A percentile compares a stretch with the other conserved stretches of the same genome.
Conservation (phyloP, 2,888 invertebrate genomes). For the Oxystoma pomonae region DNA sequence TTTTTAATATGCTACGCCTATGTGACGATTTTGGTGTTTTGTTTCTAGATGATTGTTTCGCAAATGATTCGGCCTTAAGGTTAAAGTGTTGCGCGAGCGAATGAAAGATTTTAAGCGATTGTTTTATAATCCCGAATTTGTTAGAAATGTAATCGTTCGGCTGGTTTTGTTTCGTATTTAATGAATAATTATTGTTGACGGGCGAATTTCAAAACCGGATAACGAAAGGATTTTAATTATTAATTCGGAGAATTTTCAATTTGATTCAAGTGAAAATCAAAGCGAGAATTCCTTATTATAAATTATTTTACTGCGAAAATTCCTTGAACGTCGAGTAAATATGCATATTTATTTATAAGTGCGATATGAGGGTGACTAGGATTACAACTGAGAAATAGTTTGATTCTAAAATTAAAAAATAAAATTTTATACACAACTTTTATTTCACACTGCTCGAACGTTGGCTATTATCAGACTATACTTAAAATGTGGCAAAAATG, state of each 20-base stretch:
- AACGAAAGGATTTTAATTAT: background rate
- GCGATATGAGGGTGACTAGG: too few relatives aligned
- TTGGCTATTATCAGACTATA: too few relatives aligned
- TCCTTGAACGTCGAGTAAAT: too few relatives aligned
- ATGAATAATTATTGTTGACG: background rate
- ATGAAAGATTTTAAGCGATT: background rate
- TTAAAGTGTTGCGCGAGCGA: constrained; percentile 17
- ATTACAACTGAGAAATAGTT: too few relatives aligned
- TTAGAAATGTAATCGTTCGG: background rate
- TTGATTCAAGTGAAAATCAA: background rate
- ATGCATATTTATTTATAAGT: too few relatives aligned
- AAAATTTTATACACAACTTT: too few relatives aligned
- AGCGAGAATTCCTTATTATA: background rate
- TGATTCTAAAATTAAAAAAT: too few relatives aligned
- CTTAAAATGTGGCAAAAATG: too few relatives aligned
- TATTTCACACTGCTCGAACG: too few relatives aligned
- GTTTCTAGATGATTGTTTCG: constrained; percentile 6
- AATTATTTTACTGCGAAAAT: too few relatives aligned
- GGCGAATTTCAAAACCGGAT: background rate
- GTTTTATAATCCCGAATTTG: background rate
- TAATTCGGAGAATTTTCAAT: background rate
- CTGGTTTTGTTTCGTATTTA: background rate
- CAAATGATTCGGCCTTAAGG: constrained; percentile 22
- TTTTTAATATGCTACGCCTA: background rate
- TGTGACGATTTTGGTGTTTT: background rate